Evolutionary conservation across 2,888 invertebrate species (phyloP), one percentile per base, ranked within the genome.

Genomic region (Julus scanicus): DNA sequence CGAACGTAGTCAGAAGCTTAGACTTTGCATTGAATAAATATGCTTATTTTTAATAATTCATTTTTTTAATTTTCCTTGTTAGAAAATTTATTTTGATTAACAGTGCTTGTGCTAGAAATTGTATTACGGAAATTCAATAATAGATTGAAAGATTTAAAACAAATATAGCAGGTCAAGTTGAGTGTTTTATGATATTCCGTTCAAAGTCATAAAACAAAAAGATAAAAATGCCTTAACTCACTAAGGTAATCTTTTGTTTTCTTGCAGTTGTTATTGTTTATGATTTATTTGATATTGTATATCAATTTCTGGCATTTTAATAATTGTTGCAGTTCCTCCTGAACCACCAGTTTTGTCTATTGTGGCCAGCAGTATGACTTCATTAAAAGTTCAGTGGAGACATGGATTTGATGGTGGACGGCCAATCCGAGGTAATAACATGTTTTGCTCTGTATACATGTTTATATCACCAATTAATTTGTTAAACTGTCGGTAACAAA

Each of bases 281-380:
- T n/a, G 8, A 63, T 17, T 63, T 63, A 63, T 29, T 71, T 71
- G 20, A 29, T 29, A 71, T 29, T 9, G 29, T n/a, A 1, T 20
- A 71, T 1, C 9, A 5, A 11, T 71, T 29, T 29, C 29, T 71
- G 71, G 29, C 71, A 71, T n/a, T 71, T 71, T 29, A 4, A 29
- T 71, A 71, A 71, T 6, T 89, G 63, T 29, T 87, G 5, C 85
- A 89, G 89, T 89, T 80, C 89, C 89, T 37, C 89, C 89, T 29
- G 88, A 88, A 57, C 85, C 89, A 44, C 89, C 89, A 29, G 44
- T 84, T 17, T 29, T 89, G 49, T 48, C 88, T 9, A 53, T 88
- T n/a, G 86, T 89, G 49, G 63, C 80, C 11, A 57, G 88, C 57
- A 87, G 57, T 5, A 88, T 86, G 71, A 86, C 86, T 17, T 88